Conservation (phyloP, 1,140 invertebrate species). For the Drosophila rhopaloa region DNA sequence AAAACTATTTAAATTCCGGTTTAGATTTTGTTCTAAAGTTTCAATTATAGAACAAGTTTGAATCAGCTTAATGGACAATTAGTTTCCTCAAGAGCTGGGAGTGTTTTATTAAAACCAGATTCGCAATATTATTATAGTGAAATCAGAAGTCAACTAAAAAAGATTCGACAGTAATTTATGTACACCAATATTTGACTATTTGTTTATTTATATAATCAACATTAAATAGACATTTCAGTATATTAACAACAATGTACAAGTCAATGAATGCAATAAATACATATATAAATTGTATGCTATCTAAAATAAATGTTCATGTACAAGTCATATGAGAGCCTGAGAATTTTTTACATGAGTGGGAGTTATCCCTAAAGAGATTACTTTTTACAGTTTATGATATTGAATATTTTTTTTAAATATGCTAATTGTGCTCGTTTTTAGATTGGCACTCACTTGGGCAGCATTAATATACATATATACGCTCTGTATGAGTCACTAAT, state of each 20-base stretch:
- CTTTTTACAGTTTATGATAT: neutral
- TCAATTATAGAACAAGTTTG: no score
- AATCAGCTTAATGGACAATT: no score
- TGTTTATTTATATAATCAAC: conserved; percentile 14
- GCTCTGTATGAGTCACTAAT: conserved; percentile 1
- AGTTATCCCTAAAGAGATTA: conserved; percentile 20
- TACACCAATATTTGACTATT: conserved; percentile 12
- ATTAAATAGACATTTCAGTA: conserved; percentile 39
- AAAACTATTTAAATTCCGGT: no score
- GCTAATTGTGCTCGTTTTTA: conserved; percentile 33
- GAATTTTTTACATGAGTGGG: conserved; percentile 35
- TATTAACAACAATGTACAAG: conserved; percentile 34
- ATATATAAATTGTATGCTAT: conserved; percentile 26
- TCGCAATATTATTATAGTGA: no score
- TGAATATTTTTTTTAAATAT: neutral
- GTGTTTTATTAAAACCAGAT: no score
- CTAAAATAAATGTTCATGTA: conserved; percentile 50
- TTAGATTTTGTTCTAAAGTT: no score
- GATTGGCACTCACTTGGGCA: no score
- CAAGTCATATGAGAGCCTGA: conserved; percentile 54
- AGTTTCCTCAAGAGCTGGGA: no score
- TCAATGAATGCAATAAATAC: conserved; percentile 43
- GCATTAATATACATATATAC: neutral
- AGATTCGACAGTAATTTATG: neutral
- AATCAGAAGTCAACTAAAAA: no score